Base-by-base conservation (phyloP, 2,888 invertebrate species). In the Ennomos quercinarius region DNA sequence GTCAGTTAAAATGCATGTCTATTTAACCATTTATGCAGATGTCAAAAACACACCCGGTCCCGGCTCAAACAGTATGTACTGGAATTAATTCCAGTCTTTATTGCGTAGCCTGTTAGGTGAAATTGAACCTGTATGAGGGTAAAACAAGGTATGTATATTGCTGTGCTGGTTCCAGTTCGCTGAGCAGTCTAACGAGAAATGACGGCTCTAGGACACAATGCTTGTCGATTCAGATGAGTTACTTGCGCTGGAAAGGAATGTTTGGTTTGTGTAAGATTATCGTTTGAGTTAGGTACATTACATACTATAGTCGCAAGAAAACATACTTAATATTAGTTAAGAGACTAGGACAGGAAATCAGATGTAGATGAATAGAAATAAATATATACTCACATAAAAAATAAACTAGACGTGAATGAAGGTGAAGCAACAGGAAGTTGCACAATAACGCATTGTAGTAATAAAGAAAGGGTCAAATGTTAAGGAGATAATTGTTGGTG, bases 391-490 rank as follows among this genome's bases (percentile, higher is more conserved):
- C 35, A 56, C 35, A 46, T 35, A 40, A 53, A 49, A 49, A 50
- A 58, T 45, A 17, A 59, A 58, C 17, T 55, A 57, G 53, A 61
- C 54, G 51, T 57, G 61, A 62, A 63, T 55, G 58, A 65, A 67
- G 68, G 67, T 65, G 67, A 67, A 66, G 67, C 62, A 67, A 72
- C 76, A 76, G 85, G 85, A 86, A 78, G 83, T 87, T 88, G 76
- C 80, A 77, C 76, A 86, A 89, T 75, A 67, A 72, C 66, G 74
- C 74, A 77, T 80, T 80, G 81, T 81, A 78, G 75, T 76, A 78
- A 83, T 82, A 78, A 86, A 89, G 89, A 91, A 89, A 89, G 89
- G 91, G 91, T 91, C 91, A 91, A 86, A 90, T 84, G 91, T 91
- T 89, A 91, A 91, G 81, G 78, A 90, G 89, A 90, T 92, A 92